A percentile compares a stretch with the other conserved stretches of the same genome.
phyloP scores from a whole-genome alignment of 2,888 invertebrate genomes.

The Drosophila parthenogenetica region DNA sequence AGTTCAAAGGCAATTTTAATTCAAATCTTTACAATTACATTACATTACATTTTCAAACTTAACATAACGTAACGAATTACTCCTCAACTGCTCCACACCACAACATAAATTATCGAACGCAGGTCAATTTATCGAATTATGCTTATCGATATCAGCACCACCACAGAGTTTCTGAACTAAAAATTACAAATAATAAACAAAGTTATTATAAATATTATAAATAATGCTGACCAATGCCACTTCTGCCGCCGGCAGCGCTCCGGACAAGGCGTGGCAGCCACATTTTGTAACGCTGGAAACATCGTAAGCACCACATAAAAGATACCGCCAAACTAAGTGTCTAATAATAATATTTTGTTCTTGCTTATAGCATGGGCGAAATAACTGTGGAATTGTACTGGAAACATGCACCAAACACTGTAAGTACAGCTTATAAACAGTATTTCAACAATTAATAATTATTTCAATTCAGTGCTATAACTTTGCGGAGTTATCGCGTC shows the following conservation, averaged over 20 bases:
- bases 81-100: constrained; percentile 5
- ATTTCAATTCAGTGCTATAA: constrained; percentile 89
- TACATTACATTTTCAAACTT: background rate
- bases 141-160: constrained; percentile 1
- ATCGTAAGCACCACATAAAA: constrained; percentile 87
- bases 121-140: background rate
- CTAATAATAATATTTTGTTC: background rate
- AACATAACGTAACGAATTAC: background rate
- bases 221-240: constrained; percentile 63
- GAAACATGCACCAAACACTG: constrained; percentile 98
- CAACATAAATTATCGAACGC: background rate
- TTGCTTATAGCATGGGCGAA: constrained; percentile 93
- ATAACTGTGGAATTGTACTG: constrained; percentile 97
- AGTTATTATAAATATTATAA: background rate
- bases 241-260: constrained; percentile 86
- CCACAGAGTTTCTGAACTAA: too few species aligned
- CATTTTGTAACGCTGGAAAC: constrained; percentile 93
- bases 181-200: background rate
- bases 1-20: background rate
- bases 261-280: constrained; percentile 96
- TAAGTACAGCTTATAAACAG: constrained; percentile 9
- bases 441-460: background rate
- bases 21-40: background rate
- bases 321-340: background rate
- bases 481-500: constrained; percentile 96